Base-by-base conservation (phyloP, 1,140 invertebrate species). In the Babylonia areolata region DNA sequence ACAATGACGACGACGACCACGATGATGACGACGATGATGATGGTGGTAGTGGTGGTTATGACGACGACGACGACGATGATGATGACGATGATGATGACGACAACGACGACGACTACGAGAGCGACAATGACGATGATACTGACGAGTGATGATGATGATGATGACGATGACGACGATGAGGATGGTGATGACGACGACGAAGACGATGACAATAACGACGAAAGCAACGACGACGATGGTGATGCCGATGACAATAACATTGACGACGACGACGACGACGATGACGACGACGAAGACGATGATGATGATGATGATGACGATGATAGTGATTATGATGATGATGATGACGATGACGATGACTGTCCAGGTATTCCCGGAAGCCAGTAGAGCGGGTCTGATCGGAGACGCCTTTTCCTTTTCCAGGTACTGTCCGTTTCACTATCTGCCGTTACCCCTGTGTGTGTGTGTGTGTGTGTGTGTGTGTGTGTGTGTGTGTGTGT, bases 311-410 rank as follows among this genome's bases (percentile, higher is more conserved):
- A 15, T 46, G 5, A 46, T 46, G 5, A 46, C 15, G 5, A 46
- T 46, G 5, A 46, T 46, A 5, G 15, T 46, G 5, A 46, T 46
- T 15, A 46, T 46, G 5, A 46, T 46, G 5, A 15, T 46, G 5
- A 46, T 46, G 5, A 46, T 46, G 5, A 15, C 15, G 5, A 46
- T 46, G 5, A 46, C 15, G 42, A 46, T 46, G 5, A 46, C 5
- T 46, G 42, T 88, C 31, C 87, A 95, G 80, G 92, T 94, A 9
- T 97, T 98, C 75, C 95, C 96, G 39, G 95, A 96, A 0, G 96
- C 97, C 33, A 98, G 98, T 93, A 93, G 98, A 86, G 98, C 98
- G 0, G 97, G 98, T 91, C 94, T 98, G 1, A 95, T 99, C 0
- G 97, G 98, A 90, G 98, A 99, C 93, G 96, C 97, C 0, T 95